Evolutionary conservation across 2,113 vertebrate species (phyloP).

Genomic region (Laticauda colubrina): DNA sequence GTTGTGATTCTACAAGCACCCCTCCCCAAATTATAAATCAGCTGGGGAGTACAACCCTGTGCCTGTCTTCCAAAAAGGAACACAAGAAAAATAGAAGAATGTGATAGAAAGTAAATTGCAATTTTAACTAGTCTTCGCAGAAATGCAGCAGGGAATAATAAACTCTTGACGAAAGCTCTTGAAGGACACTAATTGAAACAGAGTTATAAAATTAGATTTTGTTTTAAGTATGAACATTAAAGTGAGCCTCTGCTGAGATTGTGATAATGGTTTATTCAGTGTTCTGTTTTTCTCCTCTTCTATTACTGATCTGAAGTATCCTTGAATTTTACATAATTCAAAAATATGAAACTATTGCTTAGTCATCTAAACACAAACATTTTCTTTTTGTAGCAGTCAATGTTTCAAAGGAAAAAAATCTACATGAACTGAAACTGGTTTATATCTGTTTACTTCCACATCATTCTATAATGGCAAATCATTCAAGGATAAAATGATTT

Average conservation of each 20-base stretch:
- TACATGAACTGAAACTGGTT: background rate
- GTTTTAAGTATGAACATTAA: constrained; percentile 66
- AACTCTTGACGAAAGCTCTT: constrained; percentile 63
- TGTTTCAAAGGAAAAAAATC: background rate
- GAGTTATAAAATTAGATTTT: constrained; percentile 66
- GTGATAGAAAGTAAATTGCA: constrained; percentile 69
- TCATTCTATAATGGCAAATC: background rate
- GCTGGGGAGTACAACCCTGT: background rate
- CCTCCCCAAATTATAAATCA: background rate
- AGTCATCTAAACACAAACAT: constrained; percentile 50
- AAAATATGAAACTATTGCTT: constrained; percentile 44
- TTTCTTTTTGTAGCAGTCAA: constrained; percentile 29
- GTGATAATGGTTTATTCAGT: constrained; percentile 56
- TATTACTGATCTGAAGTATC: constrained; percentile 41
- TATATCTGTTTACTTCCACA: background rate
- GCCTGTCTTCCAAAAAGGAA: constrained; percentile 56
- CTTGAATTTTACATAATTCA: constrained; percentile 53
- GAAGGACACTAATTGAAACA: constrained; percentile 72
- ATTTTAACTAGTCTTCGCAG: constrained; percentile 56
- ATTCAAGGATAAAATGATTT: background rate
- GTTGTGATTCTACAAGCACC: background rate
- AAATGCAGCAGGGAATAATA: constrained; percentile 62
- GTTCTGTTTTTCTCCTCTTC: constrained; percentile 33
- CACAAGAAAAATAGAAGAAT: constrained; percentile 57
- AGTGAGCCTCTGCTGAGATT: constrained; percentile 59